Evolutionary conservation across 2,797 vertebrate genomes (phyloP).

Genomic region (Phataginus tricuspis): DNA sequence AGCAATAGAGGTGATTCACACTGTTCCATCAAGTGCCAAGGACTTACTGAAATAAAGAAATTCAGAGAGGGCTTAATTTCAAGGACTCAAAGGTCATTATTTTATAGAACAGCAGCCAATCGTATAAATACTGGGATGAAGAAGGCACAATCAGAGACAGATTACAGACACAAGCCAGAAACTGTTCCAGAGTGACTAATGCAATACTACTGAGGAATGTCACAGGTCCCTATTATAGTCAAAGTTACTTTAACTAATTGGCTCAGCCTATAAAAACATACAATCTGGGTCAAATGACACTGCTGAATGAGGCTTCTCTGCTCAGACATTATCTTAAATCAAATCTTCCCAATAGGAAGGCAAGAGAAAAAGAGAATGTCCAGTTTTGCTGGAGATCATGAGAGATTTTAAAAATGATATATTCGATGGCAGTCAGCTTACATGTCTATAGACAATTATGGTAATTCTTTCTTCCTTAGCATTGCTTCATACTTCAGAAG

Average conservation of each 20-base stretch:
- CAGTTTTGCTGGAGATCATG: neutral
- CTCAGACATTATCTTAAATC: slow-evolving; percentile 73
- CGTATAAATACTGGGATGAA: slow-evolving; percentile 47
- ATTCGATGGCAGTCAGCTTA: neutral
- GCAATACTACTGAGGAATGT: slow-evolving; percentile 54
- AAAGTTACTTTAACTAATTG: slow-evolving; percentile 79
- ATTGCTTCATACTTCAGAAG: neutral
- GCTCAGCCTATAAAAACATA: slow-evolving; percentile 70
- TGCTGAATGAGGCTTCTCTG: slow-evolving; percentile 40
- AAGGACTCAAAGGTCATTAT: slow-evolving; percentile 70
- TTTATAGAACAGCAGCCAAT: slow-evolving; percentile 55
- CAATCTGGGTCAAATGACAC: slow-evolving; percentile 62
- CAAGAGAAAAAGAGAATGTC: neutral
- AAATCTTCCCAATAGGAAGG: slow-evolving; percentile 63
- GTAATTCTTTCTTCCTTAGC: neutral
- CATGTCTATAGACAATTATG: neutral
- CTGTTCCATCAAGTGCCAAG: slow-evolving; percentile 39
- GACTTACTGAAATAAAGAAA: slow-evolving; percentile 63
- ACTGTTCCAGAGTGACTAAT: slow-evolving; percentile 53
- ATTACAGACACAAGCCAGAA: slow-evolving; percentile 46
- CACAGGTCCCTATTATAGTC: slow-evolving; percentile 67
- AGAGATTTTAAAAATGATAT: neutral
- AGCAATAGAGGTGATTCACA: slow-evolving; percentile 49
- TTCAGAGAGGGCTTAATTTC: slow-evolving; percentile 63
- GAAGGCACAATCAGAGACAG: slow-evolving; percentile 59